These are phyloP conservation scores for Micoletzkya japonica DNA, from an alignment of 2,888 invertebrate species.

Conservation along the genomic window DNA sequence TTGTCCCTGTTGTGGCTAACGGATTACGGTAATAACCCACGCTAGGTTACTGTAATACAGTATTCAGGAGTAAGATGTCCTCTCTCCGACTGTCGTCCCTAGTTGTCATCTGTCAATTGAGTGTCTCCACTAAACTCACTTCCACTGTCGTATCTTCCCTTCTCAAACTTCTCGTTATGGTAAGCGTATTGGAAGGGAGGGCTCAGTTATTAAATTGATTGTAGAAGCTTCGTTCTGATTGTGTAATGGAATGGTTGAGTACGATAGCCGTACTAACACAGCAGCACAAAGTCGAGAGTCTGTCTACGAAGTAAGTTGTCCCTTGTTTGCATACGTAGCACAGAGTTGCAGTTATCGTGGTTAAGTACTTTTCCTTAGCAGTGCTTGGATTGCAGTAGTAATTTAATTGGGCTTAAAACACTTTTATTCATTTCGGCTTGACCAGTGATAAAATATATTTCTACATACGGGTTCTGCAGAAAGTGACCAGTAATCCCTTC, in stretches of 20 bases:
- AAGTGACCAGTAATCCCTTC: slow-evolving; percentile 16
- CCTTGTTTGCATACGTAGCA: no score
- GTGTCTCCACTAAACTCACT: slow-evolving; percentile 46
- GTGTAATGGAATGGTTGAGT: slow-evolving; percentile 41
- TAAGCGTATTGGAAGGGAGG: slow-evolving; percentile 24
- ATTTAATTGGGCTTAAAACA: no score
- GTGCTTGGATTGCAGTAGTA: no score
- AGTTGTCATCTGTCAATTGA: slow-evolving; percentile 52
- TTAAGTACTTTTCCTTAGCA: no score
- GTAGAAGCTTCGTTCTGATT: slow-evolving; percentile 47
- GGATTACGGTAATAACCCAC: slow-evolving; percentile 45
- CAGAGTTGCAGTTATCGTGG: no score
- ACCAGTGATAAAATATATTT: neutral
- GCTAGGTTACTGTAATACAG: neutral
- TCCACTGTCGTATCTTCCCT: slow-evolving; percentile 40
- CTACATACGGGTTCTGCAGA: neutral
- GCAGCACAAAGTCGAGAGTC: slow-evolving; percentile 43
- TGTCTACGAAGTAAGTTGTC: slow-evolving; percentile 48
- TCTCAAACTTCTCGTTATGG: slow-evolving; percentile 50
- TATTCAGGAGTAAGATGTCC: slow-evolving; percentile 36
- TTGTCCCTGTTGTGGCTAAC: slow-evolving; percentile 53
- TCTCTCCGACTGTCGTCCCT: slow-evolving; percentile 42
- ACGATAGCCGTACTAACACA: slow-evolving; percentile 58
- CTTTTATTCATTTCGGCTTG: no score
- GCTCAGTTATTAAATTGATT: slow-evolving; percentile 5